These are phyloP conservation scores for Cyanoramphus novaezelandiae DNA, from an alignment of 2,113 vertebrate species.

Conservation along the genomic window DNA sequence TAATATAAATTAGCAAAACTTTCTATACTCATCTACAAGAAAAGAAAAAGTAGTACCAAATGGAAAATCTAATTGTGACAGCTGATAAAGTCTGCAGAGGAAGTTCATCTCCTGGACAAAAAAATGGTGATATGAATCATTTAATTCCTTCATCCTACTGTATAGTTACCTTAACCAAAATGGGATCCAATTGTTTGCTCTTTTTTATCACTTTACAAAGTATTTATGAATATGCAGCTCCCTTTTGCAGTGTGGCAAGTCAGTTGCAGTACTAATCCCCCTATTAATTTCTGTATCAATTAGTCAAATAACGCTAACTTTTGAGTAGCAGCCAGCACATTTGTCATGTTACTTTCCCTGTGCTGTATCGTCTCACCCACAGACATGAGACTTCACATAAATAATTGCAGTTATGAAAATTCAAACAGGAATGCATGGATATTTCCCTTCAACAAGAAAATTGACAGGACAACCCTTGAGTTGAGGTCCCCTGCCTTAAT, in stretches of 20 bases:
- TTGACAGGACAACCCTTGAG: not conserved
- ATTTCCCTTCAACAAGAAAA: not conserved
- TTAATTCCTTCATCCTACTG: not conserved
- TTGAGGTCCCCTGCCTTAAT: not conserved
- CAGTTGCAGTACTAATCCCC: not conserved
- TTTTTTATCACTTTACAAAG: not conserved
- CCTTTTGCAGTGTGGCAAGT: not conserved
- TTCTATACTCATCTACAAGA: not conserved
- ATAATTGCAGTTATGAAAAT: not conserved
- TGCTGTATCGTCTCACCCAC: not conserved
- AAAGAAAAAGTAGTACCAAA: not conserved
- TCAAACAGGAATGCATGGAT: not conserved
- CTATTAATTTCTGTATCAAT: not conserved
- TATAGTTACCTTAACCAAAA: not conserved
- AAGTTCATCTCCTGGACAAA: not conserved
- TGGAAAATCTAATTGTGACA: not conserved
- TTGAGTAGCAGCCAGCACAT: not conserved
- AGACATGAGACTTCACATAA: fast-evolving
- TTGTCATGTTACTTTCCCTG: not conserved
- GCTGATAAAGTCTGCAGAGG: not conserved
- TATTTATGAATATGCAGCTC: not conserved
- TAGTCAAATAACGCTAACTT: not conserved
- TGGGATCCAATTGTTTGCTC: not conserved
- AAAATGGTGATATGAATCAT: not conserved
- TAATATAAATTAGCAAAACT: not conserved